Conservation (phyloP, 1,140 invertebrate genomes). For the Pseudachorutes palmiensis region DNA sequence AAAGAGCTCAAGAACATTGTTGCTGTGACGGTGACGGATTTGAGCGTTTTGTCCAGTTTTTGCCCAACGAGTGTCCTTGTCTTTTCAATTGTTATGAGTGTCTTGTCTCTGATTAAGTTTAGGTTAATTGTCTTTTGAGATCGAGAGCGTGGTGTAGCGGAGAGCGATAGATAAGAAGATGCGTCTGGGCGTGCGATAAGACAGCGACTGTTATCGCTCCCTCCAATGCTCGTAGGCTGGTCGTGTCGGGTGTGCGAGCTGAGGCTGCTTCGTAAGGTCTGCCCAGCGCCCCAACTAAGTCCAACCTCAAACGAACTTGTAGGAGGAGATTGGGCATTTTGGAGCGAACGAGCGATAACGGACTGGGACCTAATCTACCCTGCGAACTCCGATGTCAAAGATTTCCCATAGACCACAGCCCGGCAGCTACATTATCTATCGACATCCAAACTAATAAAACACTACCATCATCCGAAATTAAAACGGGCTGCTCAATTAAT, state of each 20-base stretch:
- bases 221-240: neutral
- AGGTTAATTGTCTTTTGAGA: neutral
- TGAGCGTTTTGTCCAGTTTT: no score
- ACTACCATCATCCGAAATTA: neutral
- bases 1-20: no score
- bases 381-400: neutral
- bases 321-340: slow-evolving; percentile 7
- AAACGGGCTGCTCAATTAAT: neutral
- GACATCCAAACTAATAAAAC: no score
- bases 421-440: neutral
- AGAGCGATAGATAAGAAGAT: neutral
- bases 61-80: no score
- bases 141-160: no score
- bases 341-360: slow-evolving; percentile 4
- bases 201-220: neutral
- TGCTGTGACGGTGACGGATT: no score
- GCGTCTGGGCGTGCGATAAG: neutral
- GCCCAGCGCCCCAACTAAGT: slow-evolving; percentile 4
- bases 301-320: slow-evolving; percentile 9
- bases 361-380: neutral
- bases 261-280: no score
- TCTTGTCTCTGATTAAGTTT: no score
- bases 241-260: neutral
- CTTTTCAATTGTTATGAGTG: no score
- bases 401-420: neutral